phyloP scores from a whole-genome alignment of 2,888 invertebrate species.

The Ophion ellenae region DNA sequence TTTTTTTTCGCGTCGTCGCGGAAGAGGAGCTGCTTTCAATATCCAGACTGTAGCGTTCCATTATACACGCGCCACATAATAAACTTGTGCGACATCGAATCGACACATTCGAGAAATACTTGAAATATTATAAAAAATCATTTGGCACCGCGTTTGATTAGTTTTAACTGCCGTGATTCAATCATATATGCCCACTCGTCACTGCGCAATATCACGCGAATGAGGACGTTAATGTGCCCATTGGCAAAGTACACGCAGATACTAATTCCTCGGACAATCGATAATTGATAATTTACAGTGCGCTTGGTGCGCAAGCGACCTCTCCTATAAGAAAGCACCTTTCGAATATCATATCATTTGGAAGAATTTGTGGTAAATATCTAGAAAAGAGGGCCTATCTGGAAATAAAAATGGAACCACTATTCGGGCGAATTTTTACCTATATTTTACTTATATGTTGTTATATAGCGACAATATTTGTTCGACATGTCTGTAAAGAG shows the following conservation, averaged over 20 bases:
- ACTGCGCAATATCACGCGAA: neutral
- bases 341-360: conserved; percentile 22
- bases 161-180: conserved; percentile 33
- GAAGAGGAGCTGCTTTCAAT: neutral
- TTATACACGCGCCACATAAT: conserved; percentile 13
- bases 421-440: too few species aligned
- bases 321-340: conserved; percentile 35
- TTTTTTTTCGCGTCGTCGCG: neutral
- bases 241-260: conserved; percentile 45
- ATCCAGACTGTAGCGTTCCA: conserved; percentile 12
- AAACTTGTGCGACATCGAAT: neutral
- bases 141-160: conserved; percentile 67
- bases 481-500: too few species aligned
- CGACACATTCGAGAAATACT: conserved; percentile 21
- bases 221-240: conserved; percentile 40
- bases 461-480: too few species aligned
- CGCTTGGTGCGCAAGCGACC: conserved; percentile 13
- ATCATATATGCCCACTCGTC: conserved; percentile 30
- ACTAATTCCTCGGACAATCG: neutral
- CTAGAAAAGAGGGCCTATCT: too few species aligned
- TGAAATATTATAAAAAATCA: conserved; percentile 16
- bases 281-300: conserved; percentile 41
- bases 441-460: too few species aligned
- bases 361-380: conserved; percentile 8
- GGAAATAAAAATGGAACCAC: too few species aligned